Base-by-base conservation (phyloP, 2,797 vertebrate genomes). In the Myotis findleyi region DNA sequence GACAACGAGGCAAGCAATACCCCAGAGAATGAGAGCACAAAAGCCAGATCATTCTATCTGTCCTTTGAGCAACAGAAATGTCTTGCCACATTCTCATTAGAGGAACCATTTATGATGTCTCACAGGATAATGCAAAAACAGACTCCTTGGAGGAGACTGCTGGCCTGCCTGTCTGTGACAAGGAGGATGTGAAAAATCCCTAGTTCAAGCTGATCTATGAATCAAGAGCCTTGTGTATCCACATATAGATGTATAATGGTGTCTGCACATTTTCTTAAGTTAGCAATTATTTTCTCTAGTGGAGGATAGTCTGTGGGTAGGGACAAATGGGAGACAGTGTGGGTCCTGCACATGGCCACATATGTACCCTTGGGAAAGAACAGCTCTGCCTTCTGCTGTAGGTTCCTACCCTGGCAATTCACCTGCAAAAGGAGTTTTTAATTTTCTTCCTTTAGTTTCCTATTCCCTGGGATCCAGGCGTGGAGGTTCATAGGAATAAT, bases 401-500 rank as follows among this genome's bases (percentile, higher is more conserved):
- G 72, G 44, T 55, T 25, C 44, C 55, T 36, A 49, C 47, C 33
- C 12, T 49, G 77, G 77, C n/a, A 77, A 71, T 69, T 69, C 44
- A 44, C 33, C 51, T 49, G 62, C 69, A 33, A 93, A 57, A 53
- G 53, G n/a, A 77, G 38, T 91, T 91, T 64, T 79, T 14, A 3
- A 51, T 41, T 79, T 91, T 79, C 27, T 72, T 91, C 14, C 55
- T 73, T 72, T 82, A 79, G 47, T 79, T 87, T 91, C 55, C 38
- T 66, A 36, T 33, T 73, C 23, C 7, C 64, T 53, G 66, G 49
- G 21, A 84, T 91, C 41, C 20, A 79, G 13, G 38, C 72, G 5
- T 71, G 25, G 33, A 68, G 30, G 18, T 62, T 79, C 51, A 47
- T 5, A 72, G 64, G 91, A 79, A 73, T 73, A 76, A 76, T 7